Percentiles rank a stretch among this genome's conserved stretches.
Conservation (phyloP, 2,888 invertebrate species). For the Desoria tigrina region DNA sequence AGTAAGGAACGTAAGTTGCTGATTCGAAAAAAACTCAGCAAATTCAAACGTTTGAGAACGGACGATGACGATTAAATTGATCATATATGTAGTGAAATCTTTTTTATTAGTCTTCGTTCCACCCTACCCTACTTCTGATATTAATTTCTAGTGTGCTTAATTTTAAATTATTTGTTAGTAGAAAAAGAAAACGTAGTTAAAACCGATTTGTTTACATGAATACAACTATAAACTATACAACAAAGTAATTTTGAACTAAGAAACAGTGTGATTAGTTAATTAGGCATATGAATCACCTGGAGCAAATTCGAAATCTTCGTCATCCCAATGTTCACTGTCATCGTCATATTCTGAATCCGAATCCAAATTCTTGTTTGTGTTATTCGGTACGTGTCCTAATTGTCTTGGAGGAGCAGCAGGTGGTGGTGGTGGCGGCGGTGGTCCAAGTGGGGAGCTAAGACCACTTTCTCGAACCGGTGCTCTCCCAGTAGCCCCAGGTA, state of each 20-base stretch:
- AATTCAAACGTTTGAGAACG: neutral
- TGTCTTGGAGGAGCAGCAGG: constrained; percentile 11
- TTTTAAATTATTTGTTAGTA: too few relatives aligned
- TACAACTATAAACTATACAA: neutral
- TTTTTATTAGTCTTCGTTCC: neutral
- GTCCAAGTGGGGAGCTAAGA: neutral
- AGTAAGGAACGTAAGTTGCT: neutral
- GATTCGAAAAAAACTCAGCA: neutral
- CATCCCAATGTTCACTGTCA: constrained; percentile 33
- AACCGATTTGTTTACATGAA: neutral
- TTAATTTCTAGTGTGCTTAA: too few relatives aligned
- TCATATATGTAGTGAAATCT: neutral
- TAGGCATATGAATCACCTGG: constrained; percentile 28
- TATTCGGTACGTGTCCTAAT: neutral
- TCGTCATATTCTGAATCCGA: constrained; percentile 28
- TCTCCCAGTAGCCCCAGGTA: neutral
- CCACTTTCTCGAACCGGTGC: neutral
- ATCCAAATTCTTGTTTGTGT: neutral
- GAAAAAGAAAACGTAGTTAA: too few relatives aligned
- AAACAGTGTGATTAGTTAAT: neutral
- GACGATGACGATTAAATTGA: neutral
- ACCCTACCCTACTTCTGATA: neutral
- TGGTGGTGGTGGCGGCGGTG: constrained; percentile 20
- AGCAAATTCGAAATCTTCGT: constrained; percentile 27
- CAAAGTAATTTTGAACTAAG: neutral